Evolutionary conservation across 2,113 vertebrate species (phyloP).

Genomic region (Hippocampus comes): DNA sequence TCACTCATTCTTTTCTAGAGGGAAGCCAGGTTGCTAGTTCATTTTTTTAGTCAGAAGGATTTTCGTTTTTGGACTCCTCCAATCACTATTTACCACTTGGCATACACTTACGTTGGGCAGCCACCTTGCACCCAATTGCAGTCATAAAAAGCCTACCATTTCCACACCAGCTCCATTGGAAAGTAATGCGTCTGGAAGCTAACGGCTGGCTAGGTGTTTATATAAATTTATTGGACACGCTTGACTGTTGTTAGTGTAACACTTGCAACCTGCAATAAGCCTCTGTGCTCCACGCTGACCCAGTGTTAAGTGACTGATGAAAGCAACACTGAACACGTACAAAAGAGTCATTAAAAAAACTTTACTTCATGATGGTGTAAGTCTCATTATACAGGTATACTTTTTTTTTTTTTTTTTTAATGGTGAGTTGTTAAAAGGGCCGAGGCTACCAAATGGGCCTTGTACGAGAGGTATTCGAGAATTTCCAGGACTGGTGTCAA

Average conservation of each 20-base stretch:
- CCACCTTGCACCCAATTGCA: conserved; percentile 13
- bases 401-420: too few species aligned
- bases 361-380: too few species aligned
- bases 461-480: not conserved
- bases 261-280: not conserved
- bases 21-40: not conserved
- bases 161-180: conserved; percentile 3
- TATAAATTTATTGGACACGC: not conserved
- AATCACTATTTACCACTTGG: conserved; percentile 12
- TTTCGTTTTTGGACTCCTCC: conserved; percentile 35
- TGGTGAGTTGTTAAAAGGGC: not conserved
- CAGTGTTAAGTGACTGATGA: not conserved
- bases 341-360: not conserved
- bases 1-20: not conserved
- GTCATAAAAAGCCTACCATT: conserved; percentile 11
- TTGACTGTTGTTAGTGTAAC: not conserved
- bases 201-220: not conserved
- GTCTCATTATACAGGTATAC: too few species aligned
- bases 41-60: conserved; percentile 28
- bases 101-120: conserved; percentile 38
- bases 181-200: not conserved
- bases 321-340: not conserved
- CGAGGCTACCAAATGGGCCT: not conserved
- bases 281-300: not conserved
- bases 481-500: not conserved